Evolutionary conservation across 2,113 vertebrate genomes (phyloP).

Genomic region (Holacanthus passer): DNA sequence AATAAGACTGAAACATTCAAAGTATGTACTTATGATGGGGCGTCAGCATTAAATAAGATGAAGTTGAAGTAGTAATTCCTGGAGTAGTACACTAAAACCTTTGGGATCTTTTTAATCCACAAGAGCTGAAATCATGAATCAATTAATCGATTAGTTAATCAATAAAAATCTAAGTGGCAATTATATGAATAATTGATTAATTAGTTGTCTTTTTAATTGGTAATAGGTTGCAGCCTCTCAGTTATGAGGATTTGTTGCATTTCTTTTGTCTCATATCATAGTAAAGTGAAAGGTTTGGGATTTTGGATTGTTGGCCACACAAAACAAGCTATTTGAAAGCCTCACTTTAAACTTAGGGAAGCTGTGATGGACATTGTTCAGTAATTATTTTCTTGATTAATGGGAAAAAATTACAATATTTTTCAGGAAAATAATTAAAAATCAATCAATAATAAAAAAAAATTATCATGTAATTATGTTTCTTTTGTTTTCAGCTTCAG

Average conservation of each 20-base stretch:
- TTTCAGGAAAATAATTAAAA: not conserved
- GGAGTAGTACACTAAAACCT: not conserved
- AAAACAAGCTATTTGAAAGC: not conserved
- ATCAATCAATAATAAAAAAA: not conserved
- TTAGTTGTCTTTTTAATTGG: not conserved
- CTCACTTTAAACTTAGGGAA: not conserved
- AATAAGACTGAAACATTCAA: slow-evolving; percentile 29
- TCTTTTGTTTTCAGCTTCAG: slow-evolving; percentile 36
- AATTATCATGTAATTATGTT: too few relatives aligned
- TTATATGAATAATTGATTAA: not conserved
- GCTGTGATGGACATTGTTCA: not conserved
- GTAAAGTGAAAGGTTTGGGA: not conserved
- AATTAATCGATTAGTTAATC: not conserved
- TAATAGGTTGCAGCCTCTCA: not conserved
- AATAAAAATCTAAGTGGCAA: not conserved
- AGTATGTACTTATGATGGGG: not conserved
- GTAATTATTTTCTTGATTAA: not conserved
- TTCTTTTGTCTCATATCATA: not conserved
- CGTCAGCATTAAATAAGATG: not conserved
- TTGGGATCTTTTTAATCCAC: not conserved
- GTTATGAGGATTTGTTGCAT: not conserved
- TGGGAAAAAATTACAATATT: not conserved
- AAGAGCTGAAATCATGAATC: not conserved
- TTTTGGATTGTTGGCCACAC: not conserved
- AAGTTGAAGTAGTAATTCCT: not conserved